Evolutionary conservation across 2,888 invertebrate genomes (phyloP).

Genomic region (Pachydiplax longipennis): DNA sequence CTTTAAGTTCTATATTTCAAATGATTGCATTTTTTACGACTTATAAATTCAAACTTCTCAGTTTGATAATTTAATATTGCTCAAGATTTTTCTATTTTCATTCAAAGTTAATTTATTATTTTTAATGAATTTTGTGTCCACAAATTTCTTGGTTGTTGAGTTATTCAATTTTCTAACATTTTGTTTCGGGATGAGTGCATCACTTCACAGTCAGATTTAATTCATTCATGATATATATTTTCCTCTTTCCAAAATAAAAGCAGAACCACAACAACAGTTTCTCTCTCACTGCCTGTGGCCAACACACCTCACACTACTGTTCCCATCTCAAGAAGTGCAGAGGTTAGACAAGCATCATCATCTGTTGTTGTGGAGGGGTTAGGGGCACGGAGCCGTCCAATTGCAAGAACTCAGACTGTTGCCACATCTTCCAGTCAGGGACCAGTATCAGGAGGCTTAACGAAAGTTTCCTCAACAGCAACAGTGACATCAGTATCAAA

Average conservation of each 20-base stretch:
- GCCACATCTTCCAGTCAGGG: slow-evolving; percentile 9
- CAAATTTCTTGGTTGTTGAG: background rate
- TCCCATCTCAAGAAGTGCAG: slow-evolving; percentile 17
- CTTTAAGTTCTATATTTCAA: too few relatives aligned
- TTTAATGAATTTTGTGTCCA: too few relatives aligned
- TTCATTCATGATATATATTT: background rate
- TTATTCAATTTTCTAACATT: background rate
- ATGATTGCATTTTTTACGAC: too few relatives aligned
- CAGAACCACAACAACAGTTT: background rate
- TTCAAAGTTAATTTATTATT: too few relatives aligned
- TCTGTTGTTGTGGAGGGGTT: slow-evolving; percentile 17
- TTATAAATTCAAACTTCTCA: too few relatives aligned
- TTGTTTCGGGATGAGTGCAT: too few relatives aligned
- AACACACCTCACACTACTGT: background rate
- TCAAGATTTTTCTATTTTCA: too few relatives aligned
- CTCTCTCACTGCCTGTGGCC: background rate
- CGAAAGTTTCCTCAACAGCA: background rate
- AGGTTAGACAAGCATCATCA: background rate
- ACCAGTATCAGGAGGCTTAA: background rate
- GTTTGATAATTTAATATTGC: too few relatives aligned
- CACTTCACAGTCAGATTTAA: background rate
- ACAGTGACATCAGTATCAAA: background rate
- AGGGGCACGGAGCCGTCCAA: slow-evolving; percentile 27
- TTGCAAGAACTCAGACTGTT: background rate
- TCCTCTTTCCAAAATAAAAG: background rate